A percentile compares a stretch with the other conserved stretches of the same genome.
phyloP scores from a whole-genome alignment of 2,797 vertebrate genomes.

The Danio choprae region DNA sequence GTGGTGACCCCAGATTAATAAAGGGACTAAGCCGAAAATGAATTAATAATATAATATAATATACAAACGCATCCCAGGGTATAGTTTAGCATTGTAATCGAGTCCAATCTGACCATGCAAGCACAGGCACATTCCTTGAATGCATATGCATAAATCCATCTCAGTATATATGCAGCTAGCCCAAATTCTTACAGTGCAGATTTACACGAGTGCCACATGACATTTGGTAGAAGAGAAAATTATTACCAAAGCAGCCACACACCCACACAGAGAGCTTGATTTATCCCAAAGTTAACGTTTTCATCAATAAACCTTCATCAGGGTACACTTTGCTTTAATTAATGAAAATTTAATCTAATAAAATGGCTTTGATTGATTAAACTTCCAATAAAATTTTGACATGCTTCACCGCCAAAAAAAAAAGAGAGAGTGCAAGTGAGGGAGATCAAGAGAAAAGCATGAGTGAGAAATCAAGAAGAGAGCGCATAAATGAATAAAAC shows the following conservation, averaged over 20 bases:
- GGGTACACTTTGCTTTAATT: constrained; percentile 47
- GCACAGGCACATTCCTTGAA: too few relatives aligned
- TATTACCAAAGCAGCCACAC: constrained; percentile 23
- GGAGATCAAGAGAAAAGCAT: background rate
- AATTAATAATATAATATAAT: too few relatives aligned
- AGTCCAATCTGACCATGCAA: too few relatives aligned
- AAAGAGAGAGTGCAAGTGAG: constrained; percentile 10
- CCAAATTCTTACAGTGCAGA: background rate
- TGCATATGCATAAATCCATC: too few relatives aligned
- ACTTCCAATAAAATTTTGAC: constrained; percentile 49
- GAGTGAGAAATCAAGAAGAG: constrained; percentile 7
- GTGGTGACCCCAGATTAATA: too few relatives aligned
- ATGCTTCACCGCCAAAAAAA: constrained; percentile 18
- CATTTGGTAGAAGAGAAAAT: constrained; percentile 24
- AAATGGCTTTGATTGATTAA: constrained; percentile 51
- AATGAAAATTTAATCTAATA: constrained; percentile 48
- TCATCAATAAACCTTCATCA: constrained; percentile 42
- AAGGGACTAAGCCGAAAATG: too few relatives aligned
- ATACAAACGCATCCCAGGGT: too few relatives aligned
- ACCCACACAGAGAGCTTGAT: constrained; percentile 18
- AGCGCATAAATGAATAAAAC: constrained; percentile 28
- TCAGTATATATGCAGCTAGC: too few relatives aligned
- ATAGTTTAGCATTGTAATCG: too few relatives aligned
- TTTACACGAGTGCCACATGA: constrained; percentile 14
- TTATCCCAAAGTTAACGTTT: constrained; percentile 44